Conservation (phyloP, 2,113 vertebrate genomes). For the Scatophagus argus region DNA sequence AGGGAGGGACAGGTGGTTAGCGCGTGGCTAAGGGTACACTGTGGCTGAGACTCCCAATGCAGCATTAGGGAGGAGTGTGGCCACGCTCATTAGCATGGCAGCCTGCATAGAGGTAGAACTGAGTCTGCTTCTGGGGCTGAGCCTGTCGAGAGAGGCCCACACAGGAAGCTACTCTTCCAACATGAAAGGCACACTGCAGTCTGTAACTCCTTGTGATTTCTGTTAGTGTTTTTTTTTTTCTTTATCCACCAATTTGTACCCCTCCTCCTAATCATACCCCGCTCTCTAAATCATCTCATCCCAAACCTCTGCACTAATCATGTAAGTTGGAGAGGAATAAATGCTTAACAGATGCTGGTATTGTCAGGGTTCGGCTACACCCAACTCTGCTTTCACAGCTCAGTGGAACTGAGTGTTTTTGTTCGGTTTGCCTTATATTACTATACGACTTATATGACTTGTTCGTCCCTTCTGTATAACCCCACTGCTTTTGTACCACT, state of each 20-base stretch:
- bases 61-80: slow-evolving; percentile 46
- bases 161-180: slow-evolving; percentile 63
- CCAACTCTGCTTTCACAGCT: slow-evolving; percentile 48
- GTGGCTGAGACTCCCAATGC: slow-evolving; percentile 54
- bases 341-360: slow-evolving; percentile 65
- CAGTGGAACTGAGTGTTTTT: slow-evolving; percentile 24
- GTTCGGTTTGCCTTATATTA: slow-evolving; percentile 22
- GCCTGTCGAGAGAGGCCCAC: slow-evolving; percentile 51
- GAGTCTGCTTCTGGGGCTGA: slow-evolving; percentile 46
- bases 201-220: slow-evolving; percentile 42
- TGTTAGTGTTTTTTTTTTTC: slow-evolving; percentile 6
- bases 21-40: slow-evolving; percentile 36
- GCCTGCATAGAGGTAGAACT: slow-evolving; percentile 41
- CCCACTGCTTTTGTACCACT: not conserved
- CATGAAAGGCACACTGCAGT: slow-evolving; percentile 47
- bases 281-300: slow-evolving; percentile 63
- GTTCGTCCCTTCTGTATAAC: slow-evolving; percentile 18
- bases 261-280: slow-evolving; percentile 66
- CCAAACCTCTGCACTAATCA: slow-evolving; percentile 73
- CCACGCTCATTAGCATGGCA: slow-evolving; percentile 62
- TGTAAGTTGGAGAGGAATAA: slow-evolving; percentile 57
- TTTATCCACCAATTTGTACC: slow-evolving; percentile 43
- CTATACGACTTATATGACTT: too few species aligned
- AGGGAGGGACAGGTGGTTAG: slow-evolving; percentile 40
- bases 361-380: slow-evolving; percentile 60